Evolutionary conservation across 2,113 vertebrate genomes (phyloP).

Genomic region (Neodontobutis hainanensis): DNA sequence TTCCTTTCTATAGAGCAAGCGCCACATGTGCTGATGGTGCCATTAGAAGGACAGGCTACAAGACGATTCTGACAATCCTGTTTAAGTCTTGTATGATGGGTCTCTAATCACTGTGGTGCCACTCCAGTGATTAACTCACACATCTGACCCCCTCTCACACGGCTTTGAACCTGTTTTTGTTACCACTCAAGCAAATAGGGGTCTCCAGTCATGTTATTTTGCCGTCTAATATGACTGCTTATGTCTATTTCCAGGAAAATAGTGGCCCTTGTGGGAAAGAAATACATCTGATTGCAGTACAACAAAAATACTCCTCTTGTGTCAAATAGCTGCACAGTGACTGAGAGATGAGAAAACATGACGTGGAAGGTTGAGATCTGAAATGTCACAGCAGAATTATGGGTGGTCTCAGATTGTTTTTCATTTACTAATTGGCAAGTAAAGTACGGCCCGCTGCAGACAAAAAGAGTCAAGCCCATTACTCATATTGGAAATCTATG

Average conservation of each 20-base stretch:
- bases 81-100: constrained; percentile 56
- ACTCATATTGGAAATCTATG: constrained; percentile 72
- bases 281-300: constrained; percentile 57
- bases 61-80: constrained; percentile 48
- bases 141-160: constrained; percentile 36
- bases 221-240: constrained; percentile 40
- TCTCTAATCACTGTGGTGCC: constrained; percentile 56
- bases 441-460: constrained; percentile 20
- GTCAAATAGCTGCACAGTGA: constrained; percentile 27
- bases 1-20: constrained; percentile 25
- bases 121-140: constrained; percentile 54
- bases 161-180: constrained; percentile 60
- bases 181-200: constrained; percentile 62
- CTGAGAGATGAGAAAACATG: background rate
- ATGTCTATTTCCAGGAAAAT: constrained; percentile 58
- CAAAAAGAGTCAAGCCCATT: constrained; percentile 31
- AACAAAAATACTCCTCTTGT: constrained; percentile 47
- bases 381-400: constrained; percentile 62
- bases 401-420: constrained; percentile 46
- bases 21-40: constrained; percentile 42
- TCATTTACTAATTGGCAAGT: constrained; percentile 52
- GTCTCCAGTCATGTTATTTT: constrained; percentile 63
- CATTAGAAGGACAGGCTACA: constrained; percentile 58
- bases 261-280: constrained; percentile 56
- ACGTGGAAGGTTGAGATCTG: constrained; percentile 12